Percentiles rank a stretch among this genome's conserved stretches.
Evolutionary conservation across 2,888 invertebrate genomes (phyloP).

Genomic region (Harpalus rufipes): DNA sequence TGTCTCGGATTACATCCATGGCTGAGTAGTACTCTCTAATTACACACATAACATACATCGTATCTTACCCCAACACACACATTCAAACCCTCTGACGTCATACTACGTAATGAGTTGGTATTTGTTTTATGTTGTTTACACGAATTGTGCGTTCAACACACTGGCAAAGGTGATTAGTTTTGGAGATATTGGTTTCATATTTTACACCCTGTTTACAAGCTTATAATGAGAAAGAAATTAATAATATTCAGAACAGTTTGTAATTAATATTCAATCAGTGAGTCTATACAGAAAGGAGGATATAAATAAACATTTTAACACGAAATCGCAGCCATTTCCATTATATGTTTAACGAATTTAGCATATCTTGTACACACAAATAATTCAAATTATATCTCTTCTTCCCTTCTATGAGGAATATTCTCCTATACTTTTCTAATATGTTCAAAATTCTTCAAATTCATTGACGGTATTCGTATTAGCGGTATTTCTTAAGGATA

Average conservation of each 20-base stretch:
- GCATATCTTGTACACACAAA: too few relatives aligned
- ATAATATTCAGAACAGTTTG: neutral
- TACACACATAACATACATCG: conserved; percentile 42
- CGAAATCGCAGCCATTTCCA: too few relatives aligned
- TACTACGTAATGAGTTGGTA: conserved; percentile 57
- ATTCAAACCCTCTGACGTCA: neutral
- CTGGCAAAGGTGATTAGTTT: conserved; percentile 26
- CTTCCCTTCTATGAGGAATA: too few relatives aligned
- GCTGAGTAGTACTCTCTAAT: conserved; percentile 54
- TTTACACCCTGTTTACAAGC: conserved; percentile 14
- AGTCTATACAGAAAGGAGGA: too few relatives aligned
- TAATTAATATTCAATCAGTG: neutral
- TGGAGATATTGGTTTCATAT: conserved; percentile 53
- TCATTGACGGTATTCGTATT: too few relatives aligned
- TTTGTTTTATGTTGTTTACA: conserved; percentile 59
- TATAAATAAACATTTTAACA: too few relatives aligned
- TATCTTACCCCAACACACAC: neutral
- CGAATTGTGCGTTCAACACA: conserved; percentile 10
- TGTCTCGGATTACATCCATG: conserved; percentile 48
- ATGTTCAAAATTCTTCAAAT: too few relatives aligned
- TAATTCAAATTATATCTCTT: too few relatives aligned
- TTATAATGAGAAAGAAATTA: neutral
- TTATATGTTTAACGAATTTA: too few relatives aligned
- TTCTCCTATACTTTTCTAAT: too few relatives aligned
- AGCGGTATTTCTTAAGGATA: too few relatives aligned